Conservation (phyloP, 2,888 invertebrate species). For the Carterocephalus palaemon region DNA sequence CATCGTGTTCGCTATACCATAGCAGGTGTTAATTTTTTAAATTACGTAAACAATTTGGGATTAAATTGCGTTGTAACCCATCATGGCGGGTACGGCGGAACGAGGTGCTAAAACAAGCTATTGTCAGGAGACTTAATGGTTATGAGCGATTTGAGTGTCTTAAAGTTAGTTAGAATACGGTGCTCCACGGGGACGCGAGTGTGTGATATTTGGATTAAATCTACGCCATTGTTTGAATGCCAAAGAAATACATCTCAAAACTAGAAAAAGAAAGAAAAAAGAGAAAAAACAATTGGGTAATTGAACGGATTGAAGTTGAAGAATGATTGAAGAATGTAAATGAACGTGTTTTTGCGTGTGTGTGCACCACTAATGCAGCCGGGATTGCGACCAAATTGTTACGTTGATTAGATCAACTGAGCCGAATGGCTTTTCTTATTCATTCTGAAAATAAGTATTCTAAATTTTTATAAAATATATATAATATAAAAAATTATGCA, state of each 20-base stretch:
- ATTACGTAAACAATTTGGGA: no score
- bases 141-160: conserved; percentile 9
- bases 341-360: not conserved
- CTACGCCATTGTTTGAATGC: conserved; percentile 42
- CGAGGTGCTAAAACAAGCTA: conserved; percentile 32
- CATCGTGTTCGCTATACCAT: not conserved
- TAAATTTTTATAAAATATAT: no score
- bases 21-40: no score
- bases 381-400: conserved; percentile 11
- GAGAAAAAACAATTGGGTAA: not conserved
- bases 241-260: conserved; percentile 41
- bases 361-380: conserved; percentile 1
- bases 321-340: not conserved
- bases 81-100: conserved; percentile 7
- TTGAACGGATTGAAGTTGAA: conserved; percentile 1
- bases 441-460: no score
- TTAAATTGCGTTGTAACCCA: no score
- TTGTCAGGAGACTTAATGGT: conserved; percentile 16
- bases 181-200: conserved; percentile 49
- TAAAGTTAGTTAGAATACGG: conserved; percentile 34
- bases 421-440: no score
- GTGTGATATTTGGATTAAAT: conserved; percentile 55
- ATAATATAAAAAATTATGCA: no score
- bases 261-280: conserved; percentile 1
- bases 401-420: no score